Percentiles rank a stretch among this genome's conserved stretches.
Evolutionary conservation across 2,113 vertebrate species (phyloP).

Genomic region (Microcebus griseorufus): DNA sequence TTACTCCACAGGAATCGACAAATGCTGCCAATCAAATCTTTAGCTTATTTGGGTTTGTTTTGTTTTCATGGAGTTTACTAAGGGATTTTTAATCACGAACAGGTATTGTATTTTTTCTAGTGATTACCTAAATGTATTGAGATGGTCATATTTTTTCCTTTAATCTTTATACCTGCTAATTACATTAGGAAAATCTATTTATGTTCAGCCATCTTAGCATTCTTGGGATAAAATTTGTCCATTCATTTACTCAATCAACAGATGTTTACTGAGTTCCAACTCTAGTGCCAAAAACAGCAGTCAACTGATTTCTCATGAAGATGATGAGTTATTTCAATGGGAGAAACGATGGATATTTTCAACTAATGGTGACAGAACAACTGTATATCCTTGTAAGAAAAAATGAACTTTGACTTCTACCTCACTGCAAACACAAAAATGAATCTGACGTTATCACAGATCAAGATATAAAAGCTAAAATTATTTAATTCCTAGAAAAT

Average conservation of each 20-base stretch:
- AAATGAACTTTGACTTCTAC: not conserved
- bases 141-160: too few relatives aligned
- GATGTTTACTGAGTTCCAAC: too few relatives aligned
- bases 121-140: too few relatives aligned
- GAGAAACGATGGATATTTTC: not conserved
- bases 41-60: not conserved
- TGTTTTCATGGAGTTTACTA: not conserved
- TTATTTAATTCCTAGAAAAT: not conserved
- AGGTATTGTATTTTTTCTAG: too few relatives aligned
- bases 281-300: not conserved
- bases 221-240: too few relatives aligned
- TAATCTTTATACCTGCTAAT: not conserved
- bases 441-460: not conserved
- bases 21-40: not conserved
- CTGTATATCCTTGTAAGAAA: not conserved
- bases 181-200: too few relatives aligned
- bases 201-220: too few relatives aligned
- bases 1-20: not conserved
- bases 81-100: too few relatives aligned
- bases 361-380: not conserved
- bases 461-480: constrained; percentile 2
- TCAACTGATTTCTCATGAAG: constrained; percentile 25
- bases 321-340: not conserved
- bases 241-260: too few relatives aligned
- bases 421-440: not conserved